These are phyloP conservation scores for Crossaster papposus DNA, from an alignment of 53 echinoderm and acorn worm species.

Conservation along the genomic window DNA sequence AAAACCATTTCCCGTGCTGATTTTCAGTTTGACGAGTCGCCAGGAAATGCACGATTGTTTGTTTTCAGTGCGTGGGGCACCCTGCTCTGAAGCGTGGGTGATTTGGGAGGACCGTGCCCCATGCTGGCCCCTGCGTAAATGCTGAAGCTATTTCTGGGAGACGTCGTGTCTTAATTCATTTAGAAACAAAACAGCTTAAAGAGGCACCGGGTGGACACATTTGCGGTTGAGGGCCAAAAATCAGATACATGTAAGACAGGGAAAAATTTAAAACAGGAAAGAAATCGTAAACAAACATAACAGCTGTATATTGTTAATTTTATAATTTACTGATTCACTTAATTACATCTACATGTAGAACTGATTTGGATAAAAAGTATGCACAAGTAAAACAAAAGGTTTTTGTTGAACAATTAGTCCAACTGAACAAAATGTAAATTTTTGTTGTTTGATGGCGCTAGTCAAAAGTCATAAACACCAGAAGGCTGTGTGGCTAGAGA, in stretches of 20 bases:
- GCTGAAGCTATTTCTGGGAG: neutral
- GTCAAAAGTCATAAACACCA: too few species aligned
- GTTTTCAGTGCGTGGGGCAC: conserved; percentile 44
- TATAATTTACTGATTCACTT: too few species aligned
- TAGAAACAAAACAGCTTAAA: conserved; percentile 26
- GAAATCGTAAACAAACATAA: too few species aligned
- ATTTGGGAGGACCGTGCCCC: neutral
- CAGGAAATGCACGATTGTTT: conserved; percentile 18
- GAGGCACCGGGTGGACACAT: neutral
- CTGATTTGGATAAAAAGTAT: neutral
- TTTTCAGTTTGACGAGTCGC: conserved; percentile 12
- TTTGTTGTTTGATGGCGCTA: too few species aligned
- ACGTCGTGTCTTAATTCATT: conserved; percentile 6
- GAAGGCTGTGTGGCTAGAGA: too few species aligned
- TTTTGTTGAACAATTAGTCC: too few species aligned
- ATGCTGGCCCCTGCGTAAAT: neutral
- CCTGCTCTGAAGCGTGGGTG: conserved; percentile 25
- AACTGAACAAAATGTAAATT: too few species aligned
- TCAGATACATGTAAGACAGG: neutral
- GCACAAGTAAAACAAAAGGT: neutral
- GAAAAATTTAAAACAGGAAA: too few species aligned
- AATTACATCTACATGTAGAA: too few species aligned
- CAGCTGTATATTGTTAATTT: too few species aligned
- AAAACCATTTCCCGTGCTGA: neutral
- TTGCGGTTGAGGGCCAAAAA: neutral